Evolutionary conservation across 2,113 vertebrate species (phyloP).

Genomic region (Ranitomeya variabilis): DNA sequence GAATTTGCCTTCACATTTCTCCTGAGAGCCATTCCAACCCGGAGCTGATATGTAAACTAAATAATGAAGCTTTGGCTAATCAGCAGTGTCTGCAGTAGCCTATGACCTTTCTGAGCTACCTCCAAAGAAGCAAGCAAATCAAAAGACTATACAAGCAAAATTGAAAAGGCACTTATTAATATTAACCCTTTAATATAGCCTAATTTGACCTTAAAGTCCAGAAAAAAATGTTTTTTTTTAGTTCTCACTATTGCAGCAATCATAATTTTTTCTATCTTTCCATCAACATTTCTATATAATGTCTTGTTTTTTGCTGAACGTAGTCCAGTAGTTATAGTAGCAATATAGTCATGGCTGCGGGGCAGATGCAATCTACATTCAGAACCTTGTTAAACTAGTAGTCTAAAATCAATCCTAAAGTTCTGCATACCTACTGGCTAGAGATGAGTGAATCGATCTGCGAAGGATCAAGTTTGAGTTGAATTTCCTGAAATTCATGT

Average conservation of each 20-base stretch:
- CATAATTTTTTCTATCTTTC: background rate
- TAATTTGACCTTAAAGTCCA: background rate
- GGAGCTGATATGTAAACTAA: background rate
- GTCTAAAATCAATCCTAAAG: no score
- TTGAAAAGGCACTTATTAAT: background rate
- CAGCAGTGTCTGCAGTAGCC: background rate
- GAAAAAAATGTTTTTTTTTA: background rate
- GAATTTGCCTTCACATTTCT: conserved; percentile 5
- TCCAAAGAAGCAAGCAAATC: background rate
- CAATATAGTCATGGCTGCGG: background rate
- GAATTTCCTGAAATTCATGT: no score
- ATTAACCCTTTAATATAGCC: background rate
- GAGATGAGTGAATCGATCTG: no score
- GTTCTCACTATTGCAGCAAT: background rate
- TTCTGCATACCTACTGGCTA: no score
- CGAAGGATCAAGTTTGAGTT: no score
- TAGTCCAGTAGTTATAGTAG: background rate
- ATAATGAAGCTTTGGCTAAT: background rate
- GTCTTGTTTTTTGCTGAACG: background rate
- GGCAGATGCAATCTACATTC: background rate
- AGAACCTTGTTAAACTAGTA: background rate
- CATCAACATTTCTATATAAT: background rate
- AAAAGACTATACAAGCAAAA: background rate
- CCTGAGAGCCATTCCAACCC: background rate
- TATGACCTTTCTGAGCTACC: background rate